Percentiles rank a stretch among this genome's conserved stretches.
phyloP scores from a whole-genome alignment of 2,113 vertebrate species.

The Semnopithecus entellus region DNA sequence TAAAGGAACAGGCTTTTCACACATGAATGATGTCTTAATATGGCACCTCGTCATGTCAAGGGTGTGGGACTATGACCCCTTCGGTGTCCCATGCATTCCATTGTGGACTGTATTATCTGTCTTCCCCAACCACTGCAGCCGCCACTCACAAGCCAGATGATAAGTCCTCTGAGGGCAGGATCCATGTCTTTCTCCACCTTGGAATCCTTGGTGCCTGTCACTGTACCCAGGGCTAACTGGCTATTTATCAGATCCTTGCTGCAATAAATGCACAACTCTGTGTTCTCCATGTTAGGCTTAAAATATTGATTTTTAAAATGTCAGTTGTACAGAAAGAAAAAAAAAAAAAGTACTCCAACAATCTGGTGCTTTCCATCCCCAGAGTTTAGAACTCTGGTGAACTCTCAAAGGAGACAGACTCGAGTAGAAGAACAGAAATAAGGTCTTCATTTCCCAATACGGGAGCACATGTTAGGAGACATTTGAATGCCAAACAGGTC shows the following conservation, averaged over 20 bases:
- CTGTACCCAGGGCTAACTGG: neutral
- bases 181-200: neutral
- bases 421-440: slow-evolving; percentile 14
- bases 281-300: neutral
- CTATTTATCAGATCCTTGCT: neutral
- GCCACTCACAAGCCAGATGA: neutral
- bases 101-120: fast-evolving
- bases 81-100: fast-evolving
- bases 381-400: slow-evolving; percentile 14
- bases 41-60: neutral
- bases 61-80: fast-evolving
- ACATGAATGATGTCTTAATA: fast-evolving
- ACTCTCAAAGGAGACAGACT: slow-evolving; percentile 12
- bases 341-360: neutral
- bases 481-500: slow-evolving; percentile 65
- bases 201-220: neutral
- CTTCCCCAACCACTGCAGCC: fast-evolving
- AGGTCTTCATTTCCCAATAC: neutral
- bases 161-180: neutral
- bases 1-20: neutral
- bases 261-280: neutral
- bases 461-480: slow-evolving; percentile 38
- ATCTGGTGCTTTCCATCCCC: slow-evolving; percentile 47
- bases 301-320: slow-evolving; percentile 56
- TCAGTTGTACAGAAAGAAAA: neutral